Evolutionary conservation across 2,888 invertebrate species (phyloP).

Genomic region (Lysandra bellargus): DNA sequence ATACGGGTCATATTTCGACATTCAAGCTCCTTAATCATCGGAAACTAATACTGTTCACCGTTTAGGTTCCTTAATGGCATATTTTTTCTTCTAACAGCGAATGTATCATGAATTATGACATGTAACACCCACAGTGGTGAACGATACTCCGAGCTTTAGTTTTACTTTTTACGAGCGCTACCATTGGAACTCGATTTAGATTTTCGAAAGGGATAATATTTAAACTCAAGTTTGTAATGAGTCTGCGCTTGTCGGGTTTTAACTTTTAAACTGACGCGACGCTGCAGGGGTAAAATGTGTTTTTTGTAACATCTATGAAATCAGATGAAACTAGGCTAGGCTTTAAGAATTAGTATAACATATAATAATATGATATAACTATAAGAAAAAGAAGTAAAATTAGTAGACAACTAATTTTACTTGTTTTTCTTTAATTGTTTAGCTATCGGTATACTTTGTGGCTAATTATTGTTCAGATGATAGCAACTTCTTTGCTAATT

Average conservation of each 20-base stretch:
- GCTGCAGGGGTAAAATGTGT: too few species aligned
- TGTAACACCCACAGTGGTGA: slow-evolving; percentile 60
- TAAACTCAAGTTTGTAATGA: too few species aligned
- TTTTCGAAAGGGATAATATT: neutral
- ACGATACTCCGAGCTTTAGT: slow-evolving; percentile 47
- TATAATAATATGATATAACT: too few species aligned
- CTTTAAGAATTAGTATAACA: too few species aligned
- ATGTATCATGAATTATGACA: slow-evolving; percentile 74
- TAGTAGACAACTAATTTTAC: neutral
- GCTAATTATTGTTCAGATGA: neutral
- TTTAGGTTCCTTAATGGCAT: slow-evolving; percentile 68
- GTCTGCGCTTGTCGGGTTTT: too few species aligned
- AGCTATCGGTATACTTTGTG: neutral
- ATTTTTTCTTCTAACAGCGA: slow-evolving; percentile 57
- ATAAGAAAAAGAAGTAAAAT: too few species aligned
- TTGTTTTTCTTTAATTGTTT: neutral
- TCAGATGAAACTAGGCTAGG: too few species aligned
- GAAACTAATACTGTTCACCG: slow-evolving; percentile 69
- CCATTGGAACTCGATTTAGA: slow-evolving; percentile 39
- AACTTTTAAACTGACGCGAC: too few species aligned
- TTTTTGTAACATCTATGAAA: too few species aligned
- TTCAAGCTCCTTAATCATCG: slow-evolving; percentile 46
- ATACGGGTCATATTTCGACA: slow-evolving; percentile 38
- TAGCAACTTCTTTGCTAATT: neutral
- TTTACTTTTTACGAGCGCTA: slow-evolving; percentile 39